Base-by-base conservation (phyloP, 2,113 vertebrate genomes). In the Plotosus lineatus region DNA sequence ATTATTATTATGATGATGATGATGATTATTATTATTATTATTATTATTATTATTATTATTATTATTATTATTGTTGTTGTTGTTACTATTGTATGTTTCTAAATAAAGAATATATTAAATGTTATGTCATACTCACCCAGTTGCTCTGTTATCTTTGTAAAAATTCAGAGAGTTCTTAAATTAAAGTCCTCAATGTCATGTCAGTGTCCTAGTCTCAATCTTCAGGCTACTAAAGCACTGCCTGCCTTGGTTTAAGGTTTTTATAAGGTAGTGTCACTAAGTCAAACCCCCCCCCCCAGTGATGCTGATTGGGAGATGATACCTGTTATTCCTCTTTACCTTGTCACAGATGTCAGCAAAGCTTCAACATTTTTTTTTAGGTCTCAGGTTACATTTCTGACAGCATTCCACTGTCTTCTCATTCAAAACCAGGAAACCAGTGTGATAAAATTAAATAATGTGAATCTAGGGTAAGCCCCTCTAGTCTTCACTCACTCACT, bases 121-220 rank as follows among this genome's bases (percentile, higher is more conserved):
- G 11, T 51, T 36, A 42, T 38, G 11, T 51, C n/a, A 42, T 50
- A 65, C 80, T 69, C 40, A 81, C 79, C 79, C n/a, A 33, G 21
- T 19, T 81, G 26, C 2, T 66, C 23, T 61, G 28, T 48, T 17
- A 60, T 48, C 38, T 74, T 36, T 10, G 40, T 28, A 28, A 42
- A 23, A 26, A 12, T 44, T 14, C 15, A 10, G 10, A 73, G 17
- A 73, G 44, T 21, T 9, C 12, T 26, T 73, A 51, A 33, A 73
- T 50, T 46, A 33, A 36, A 51, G 7, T 44, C 40, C 7, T 58
- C 31, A 77, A 17, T 33, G 3, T 48, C 28, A 36, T 28, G 42
- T 33, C 19, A 23, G 58, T 48, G 21, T 50, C 40, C 33, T 8
- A 15, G 36, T 63, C 9, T 19, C 40, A 36, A 9, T 53, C 23